Conservation (phyloP, 2,888 invertebrate genomes). For the Nymphalis c-album region DNA sequence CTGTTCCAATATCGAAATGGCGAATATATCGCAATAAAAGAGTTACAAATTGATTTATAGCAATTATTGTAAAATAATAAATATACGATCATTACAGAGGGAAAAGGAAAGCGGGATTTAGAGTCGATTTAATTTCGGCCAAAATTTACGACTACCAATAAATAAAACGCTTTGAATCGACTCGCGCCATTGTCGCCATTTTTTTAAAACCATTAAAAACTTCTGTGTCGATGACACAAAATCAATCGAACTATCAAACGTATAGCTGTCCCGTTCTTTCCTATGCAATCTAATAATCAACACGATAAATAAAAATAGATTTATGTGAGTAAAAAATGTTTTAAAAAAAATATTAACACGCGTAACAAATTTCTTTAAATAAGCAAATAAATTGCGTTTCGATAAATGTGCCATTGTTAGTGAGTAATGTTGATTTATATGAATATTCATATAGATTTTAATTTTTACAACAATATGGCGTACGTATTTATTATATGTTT, state of each 20-base stretch:
- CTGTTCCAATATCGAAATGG: slow-evolving; percentile 12
- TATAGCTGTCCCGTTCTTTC: slow-evolving; percentile 58
- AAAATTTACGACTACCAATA: slow-evolving; percentile 76
- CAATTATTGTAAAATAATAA: slow-evolving; percentile 65
- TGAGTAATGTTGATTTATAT: slow-evolving; percentile 76
- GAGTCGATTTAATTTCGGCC: slow-evolving; percentile 74
- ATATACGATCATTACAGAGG: slow-evolving; percentile 55
- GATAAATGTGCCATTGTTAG: slow-evolving; percentile 73
- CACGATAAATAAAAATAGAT: slow-evolving; percentile 52
- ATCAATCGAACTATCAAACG: slow-evolving; percentile 56
- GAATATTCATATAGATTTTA: slow-evolving; percentile 76
- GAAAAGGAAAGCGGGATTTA: slow-evolving; percentile 64
- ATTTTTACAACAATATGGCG: slow-evolving; percentile 49
- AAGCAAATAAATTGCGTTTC: slow-evolving; percentile 77
- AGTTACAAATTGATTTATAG: slow-evolving; percentile 63
- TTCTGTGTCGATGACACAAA: slow-evolving; percentile 67
- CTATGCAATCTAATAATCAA: slow-evolving; percentile 41
- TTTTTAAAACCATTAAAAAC: slow-evolving; percentile 79
- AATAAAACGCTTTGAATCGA: slow-evolving; percentile 69
- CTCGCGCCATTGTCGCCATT: slow-evolving; percentile 73
- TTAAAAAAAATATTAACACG: slow-evolving; percentile 63
- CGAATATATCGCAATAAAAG: slow-evolving; percentile 30
- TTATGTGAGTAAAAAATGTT: slow-evolving; percentile 35
- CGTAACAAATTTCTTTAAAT: slow-evolving; percentile 80
- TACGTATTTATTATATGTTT: slow-evolving; percentile 28